phyloP scores from a whole-genome alignment of 2,113 vertebrate species.

The Calonectris borealis region DNA sequence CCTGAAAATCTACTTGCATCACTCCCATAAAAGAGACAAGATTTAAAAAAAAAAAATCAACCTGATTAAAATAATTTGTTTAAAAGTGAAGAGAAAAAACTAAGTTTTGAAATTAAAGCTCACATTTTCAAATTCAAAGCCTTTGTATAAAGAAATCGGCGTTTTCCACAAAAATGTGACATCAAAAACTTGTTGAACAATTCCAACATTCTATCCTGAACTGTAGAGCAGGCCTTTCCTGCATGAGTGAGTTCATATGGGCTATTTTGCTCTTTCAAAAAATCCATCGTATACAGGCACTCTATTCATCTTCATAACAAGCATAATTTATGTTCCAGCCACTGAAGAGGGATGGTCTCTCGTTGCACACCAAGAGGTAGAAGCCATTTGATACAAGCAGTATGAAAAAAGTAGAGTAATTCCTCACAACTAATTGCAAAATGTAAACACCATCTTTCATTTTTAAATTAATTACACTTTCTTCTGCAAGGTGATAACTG shows the following conservation, averaged over 20 bases:
- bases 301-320: not conserved
- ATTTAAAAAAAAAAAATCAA: not conserved
- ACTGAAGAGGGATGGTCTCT: not conserved
- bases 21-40: not conserved
- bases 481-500: not conserved
- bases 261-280: conserved; percentile 13
- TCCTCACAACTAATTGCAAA: not conserved
- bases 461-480: not conserved
- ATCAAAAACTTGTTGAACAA: not conserved
- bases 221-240: not conserved
- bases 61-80: not conserved
- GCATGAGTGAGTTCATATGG: not conserved
- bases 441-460: not conserved
- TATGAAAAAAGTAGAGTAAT: not conserved
- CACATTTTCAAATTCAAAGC: not conserved
- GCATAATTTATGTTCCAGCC: not conserved
- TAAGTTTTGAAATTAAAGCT: not conserved
- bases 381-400: not conserved
- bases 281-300: not conserved
- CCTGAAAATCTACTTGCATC: not conserved
- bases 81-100: not conserved
- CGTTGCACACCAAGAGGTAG: not conserved
- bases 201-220: not conserved
- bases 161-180: not conserved
- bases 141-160: accelerated